Conservation (phyloP, 1,140 invertebrate species). For the Achroia grisella region DNA sequence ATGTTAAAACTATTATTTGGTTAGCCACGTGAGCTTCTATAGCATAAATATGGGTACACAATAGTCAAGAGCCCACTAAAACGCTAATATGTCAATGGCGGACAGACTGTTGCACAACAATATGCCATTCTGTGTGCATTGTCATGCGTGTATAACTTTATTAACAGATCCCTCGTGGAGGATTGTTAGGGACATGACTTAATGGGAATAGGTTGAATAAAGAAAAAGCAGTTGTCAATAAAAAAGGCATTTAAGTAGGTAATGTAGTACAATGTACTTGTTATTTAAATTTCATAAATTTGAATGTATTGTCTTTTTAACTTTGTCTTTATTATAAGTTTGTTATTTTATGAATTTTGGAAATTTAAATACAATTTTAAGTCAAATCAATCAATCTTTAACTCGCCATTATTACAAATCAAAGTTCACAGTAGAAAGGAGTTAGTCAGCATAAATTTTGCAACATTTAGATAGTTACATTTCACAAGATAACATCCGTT, state of each 20-base stretch:
- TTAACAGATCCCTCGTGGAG: conserved; percentile 53
- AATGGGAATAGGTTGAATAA: conserved; percentile 2
- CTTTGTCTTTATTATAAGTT: no score
- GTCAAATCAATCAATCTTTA: no score
- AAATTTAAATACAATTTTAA: no score
- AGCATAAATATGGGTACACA: conserved; percentile 25
- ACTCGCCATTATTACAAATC: no score
- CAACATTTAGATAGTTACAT: conserved; percentile 28
- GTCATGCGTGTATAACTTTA: conserved; percentile 55
- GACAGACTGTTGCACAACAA: conserved; percentile 53
- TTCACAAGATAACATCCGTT: conserved; percentile 49
- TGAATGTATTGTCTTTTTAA: no score
- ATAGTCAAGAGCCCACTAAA: conserved; percentile 38
- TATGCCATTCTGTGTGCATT: conserved; percentile 33
- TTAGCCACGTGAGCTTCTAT: conserved; percentile 12
- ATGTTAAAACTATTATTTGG: conserved; percentile 3
- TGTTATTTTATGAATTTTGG: no score
- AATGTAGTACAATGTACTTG: no score
- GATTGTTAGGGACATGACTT: conserved; percentile 39
- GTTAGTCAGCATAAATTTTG: conserved; percentile 29
- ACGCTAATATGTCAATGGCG: conserved; percentile 59
- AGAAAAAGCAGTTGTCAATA: no score
- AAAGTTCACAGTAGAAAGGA: no score
- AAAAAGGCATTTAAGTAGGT: no score
- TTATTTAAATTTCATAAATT: no score